Conservation (phyloP, 2,113 vertebrate species). For the Alaudala cheleensis region DNA sequence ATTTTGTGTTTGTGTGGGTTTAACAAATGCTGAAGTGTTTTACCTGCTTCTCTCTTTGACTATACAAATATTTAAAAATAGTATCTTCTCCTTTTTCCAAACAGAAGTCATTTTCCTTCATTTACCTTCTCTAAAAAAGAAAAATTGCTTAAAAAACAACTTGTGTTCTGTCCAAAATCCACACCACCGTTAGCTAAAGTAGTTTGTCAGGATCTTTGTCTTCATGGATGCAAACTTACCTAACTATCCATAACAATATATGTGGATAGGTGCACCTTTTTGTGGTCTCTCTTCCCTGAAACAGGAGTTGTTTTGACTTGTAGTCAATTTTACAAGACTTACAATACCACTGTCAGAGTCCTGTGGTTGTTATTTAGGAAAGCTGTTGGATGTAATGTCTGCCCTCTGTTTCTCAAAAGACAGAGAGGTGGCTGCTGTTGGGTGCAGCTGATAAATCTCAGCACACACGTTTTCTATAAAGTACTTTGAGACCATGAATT, state of each 20-base stretch:
- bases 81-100: background rate
- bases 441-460: background rate
- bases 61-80: background rate
- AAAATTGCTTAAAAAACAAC: background rate
- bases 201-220: background rate
- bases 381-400: background rate
- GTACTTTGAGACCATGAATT: background rate
- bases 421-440: background rate
- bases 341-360: background rate
- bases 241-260: background rate
- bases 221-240: background rate
- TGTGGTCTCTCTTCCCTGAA: background rate
- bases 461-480: background rate
- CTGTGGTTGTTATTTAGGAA: background rate
- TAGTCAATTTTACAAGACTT: background rate
- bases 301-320: background rate
- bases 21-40: slow-evolving; percentile 19
- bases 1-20: background rate
- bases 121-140: background rate
- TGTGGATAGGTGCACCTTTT: background rate
- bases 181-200: background rate
- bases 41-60: background rate
- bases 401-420: background rate
- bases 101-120: background rate
- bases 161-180: background rate